A percentile compares a stretch with the other conserved stretches of the same genome.
phyloP scores from a whole-genome alignment of 2,797 vertebrate species.

The Anabacerthia variegaticeps region DNA sequence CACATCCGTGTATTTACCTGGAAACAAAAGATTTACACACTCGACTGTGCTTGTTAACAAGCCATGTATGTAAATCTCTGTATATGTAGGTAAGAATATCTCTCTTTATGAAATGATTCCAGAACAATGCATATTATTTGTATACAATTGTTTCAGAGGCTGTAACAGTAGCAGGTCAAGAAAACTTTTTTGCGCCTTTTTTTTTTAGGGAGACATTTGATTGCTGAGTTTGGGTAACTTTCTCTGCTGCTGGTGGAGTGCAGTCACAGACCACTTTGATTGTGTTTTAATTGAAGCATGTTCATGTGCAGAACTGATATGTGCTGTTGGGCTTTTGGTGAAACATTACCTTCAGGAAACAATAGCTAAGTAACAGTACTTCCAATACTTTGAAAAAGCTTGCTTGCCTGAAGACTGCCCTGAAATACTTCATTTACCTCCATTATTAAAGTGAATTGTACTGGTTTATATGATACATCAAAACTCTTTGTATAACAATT shows the following conservation, averaged over 20 bases:
- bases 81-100: rapidly evolving
- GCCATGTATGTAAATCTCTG: neutral
- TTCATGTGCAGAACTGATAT: neutral
- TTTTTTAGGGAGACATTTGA: neutral
- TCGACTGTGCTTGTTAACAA: neutral
- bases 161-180: neutral
- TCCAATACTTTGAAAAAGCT: neutral
- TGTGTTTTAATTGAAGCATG: neutral
- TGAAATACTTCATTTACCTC: neutral
- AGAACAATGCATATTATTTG: neutral
- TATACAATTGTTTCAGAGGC: neutral
- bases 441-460: neutral
- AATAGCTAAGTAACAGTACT: neutral
- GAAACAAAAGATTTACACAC: neutral
- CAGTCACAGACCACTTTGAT: neutral
- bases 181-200: neutral
- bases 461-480: neutral
- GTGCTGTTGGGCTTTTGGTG: neutral
- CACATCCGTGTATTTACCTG: neutral
- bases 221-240: neutral
- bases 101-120: neutral
- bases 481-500: neutral
- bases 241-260: neutral
- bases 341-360: neutral
- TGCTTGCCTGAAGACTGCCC: neutral